Evolutionary conservation across 53 echinoderm and acorn worm species (phyloP).

Genomic region (Hippasteria phrygiana): DNA sequence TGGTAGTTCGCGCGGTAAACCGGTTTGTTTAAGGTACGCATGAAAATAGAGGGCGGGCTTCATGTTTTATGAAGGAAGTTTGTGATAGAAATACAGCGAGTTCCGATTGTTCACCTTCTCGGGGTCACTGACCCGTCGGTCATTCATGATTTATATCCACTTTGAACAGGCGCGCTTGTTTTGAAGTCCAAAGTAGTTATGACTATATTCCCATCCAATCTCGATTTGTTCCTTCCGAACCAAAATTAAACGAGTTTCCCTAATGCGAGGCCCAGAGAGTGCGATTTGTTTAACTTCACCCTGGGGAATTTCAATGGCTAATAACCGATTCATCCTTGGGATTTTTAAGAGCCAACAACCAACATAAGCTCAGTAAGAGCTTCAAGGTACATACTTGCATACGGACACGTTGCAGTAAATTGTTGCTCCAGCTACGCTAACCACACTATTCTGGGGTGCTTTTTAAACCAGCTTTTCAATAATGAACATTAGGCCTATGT

Average conservation of each 20-base stretch:
- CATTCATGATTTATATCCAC: slow-evolving; percentile 27
- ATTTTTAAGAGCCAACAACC: slow-evolving; percentile 5
- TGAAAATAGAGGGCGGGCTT: neutral
- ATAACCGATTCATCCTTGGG: slow-evolving; percentile 4
- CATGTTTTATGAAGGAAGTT: neutral
- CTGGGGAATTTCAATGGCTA: slow-evolving; percentile 15
- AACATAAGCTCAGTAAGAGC: too few species aligned
- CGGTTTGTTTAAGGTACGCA: too few species aligned
- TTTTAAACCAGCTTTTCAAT: too few species aligned
- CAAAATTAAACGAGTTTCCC: slow-evolving; percentile 30
- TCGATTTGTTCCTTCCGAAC: slow-evolving; percentile 3
- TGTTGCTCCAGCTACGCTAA: too few species aligned
- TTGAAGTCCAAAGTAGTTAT: neutral
- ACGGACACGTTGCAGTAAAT: too few species aligned
- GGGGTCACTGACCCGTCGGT: slow-evolving; percentile 39
- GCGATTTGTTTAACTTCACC: slow-evolving; percentile 18
- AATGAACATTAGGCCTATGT: too few species aligned
- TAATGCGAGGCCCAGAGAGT: neutral
- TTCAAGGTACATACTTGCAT: too few species aligned
- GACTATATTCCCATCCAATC: neutral
- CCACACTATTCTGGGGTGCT: too few species aligned
- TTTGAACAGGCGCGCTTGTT: slow-evolving; percentile 19
- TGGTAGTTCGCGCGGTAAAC: too few species aligned
- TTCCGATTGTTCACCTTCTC: neutral
- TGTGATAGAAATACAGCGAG: neutral